Percentiles rank a stretch among this genome's conserved stretches.
Evolutionary conservation across 2,888 invertebrate species (phyloP).

Genomic region (Taphrorychus bicolor): DNA sequence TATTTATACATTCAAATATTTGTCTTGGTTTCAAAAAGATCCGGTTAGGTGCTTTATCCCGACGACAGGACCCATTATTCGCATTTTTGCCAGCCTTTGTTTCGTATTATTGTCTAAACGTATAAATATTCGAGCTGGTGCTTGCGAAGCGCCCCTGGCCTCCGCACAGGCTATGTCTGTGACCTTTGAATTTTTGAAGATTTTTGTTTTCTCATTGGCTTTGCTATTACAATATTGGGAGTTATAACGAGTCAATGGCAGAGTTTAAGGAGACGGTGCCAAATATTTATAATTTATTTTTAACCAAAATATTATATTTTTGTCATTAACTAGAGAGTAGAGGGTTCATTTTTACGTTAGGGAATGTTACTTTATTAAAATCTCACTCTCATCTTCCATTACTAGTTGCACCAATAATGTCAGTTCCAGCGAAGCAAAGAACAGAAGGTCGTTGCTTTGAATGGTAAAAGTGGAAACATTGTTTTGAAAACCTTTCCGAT

Average conservation of each 20-base stretch:
- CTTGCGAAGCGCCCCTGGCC: conserved; percentile 2
- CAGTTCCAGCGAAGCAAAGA: too few species aligned
- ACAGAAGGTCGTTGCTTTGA: too few species aligned
- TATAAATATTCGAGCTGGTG: background rate
- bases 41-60: background rate
- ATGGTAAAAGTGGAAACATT: too few species aligned
- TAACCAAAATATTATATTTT: background rate
- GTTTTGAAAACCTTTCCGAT: too few species aligned
- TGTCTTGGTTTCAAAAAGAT: background rate
- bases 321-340: too few species aligned
- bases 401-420: too few species aligned
- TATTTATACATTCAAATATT: background rate
- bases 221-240: background rate
- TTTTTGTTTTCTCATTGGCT: background rate
- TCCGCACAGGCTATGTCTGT: background rate
- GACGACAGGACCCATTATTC: background rate
- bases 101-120: background rate
- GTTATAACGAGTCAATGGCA: conserved; percentile 1
- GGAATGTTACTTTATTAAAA: too few species aligned
- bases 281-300: conserved; percentile 5
- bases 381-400: too few species aligned
- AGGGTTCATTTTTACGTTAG: too few species aligned
- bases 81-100: background rate
- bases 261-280: background rate
- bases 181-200: background rate